Base-by-base conservation (phyloP, 2,113 vertebrate species). In the Eptatretus burgeri region DNA sequence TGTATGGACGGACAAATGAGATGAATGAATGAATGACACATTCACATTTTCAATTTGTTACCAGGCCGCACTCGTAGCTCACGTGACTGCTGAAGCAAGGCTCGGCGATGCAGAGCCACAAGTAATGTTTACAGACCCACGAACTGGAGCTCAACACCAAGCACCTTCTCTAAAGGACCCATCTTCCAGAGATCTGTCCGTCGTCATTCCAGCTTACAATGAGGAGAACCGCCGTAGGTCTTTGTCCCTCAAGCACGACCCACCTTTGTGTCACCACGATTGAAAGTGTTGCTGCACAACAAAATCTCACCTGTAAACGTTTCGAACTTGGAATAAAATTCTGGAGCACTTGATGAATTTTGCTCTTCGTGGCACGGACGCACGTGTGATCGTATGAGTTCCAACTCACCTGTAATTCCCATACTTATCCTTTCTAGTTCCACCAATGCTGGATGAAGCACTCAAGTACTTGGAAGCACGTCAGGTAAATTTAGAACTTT, bases 401-500 rank as follows among this genome's bases (percentile, higher is more conserved):
- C 27, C 7, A 14, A 7, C 14, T 51, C 11, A 2, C 63, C 20
- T 60, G 17, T 11, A 49, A 51, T 12, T 14, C 65, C 51, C 11
- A 16, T 65, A 68, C 50, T 73, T 65, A 64, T 17, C 13, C 27
- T 62, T 41, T 51, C 71, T 71, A 98, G 91, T 98, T 70, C 87
- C 91, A 68, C 71, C 81, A 64, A 96, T 96, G 91, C 77, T 98
- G 82, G 80, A 93, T 70, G 91, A 96, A 78, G 79, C 86, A 27
- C 74, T 91, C 76, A 76, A 74, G 51, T 98, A 86, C 72, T 74
- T 98, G 67, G 85, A 96, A 70, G 80, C 78, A 65, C 80, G 84
- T 81, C 85, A 80, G 81, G 91, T 91, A 60, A 60, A 41, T 41
- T 41, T 3, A 41, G 27, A 41, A 41, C 7, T 41, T 41, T 41